Conservation (phyloP, 2,113 vertebrate species). For the Pituophis catenifer region DNA sequence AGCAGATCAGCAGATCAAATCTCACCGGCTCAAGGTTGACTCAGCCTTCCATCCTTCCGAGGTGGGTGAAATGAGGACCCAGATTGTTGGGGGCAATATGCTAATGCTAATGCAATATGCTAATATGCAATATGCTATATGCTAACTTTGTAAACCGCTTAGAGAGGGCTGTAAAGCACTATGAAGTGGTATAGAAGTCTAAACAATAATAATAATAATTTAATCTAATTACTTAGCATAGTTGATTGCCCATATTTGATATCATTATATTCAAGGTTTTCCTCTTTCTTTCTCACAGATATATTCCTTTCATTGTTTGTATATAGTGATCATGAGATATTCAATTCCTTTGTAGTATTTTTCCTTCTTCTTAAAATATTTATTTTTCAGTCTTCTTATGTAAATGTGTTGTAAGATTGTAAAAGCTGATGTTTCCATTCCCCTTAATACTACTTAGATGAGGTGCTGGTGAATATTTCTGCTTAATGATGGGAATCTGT, state of each 20-base stretch:
- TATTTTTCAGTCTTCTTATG: conserved; percentile 1
- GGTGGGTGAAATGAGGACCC: no score
- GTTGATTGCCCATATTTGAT: neutral
- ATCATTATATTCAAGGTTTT: conserved; percentile 25
- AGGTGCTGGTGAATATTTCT: neutral
- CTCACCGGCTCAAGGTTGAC: no score
- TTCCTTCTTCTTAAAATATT: neutral
- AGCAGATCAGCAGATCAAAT: no score
- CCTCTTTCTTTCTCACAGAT: neutral
- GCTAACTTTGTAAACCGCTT: no score
- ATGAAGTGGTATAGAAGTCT: no score
- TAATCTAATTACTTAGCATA: conserved; percentile 15
- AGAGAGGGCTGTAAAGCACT: no score
- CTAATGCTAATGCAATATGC: no score
- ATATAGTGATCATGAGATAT: neutral
- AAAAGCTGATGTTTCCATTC: neutral
- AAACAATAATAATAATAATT: no score
- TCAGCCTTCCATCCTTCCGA: no score
- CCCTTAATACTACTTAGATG: neutral
- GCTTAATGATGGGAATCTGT: neutral
- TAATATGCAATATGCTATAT: no score
- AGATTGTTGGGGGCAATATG: no score
- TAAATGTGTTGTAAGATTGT: neutral
- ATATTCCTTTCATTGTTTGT: neutral
- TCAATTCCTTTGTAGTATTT: neutral